Evolutionary conservation across 2,888 invertebrate genomes (phyloP).

Genomic region (Phyllotreta cruciferae): DNA sequence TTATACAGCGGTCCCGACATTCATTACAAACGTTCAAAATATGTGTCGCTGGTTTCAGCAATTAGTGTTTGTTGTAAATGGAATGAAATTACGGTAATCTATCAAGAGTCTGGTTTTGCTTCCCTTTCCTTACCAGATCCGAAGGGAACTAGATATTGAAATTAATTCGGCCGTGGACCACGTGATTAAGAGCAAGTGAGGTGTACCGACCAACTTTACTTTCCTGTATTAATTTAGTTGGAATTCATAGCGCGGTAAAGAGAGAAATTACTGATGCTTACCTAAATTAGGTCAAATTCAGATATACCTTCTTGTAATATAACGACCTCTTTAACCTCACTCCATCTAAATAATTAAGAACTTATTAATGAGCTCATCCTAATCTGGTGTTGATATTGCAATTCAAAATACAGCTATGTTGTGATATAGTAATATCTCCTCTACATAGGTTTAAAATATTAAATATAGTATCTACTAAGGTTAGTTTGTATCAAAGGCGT

Average conservation of each 20-base stretch:
- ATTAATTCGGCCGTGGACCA: constrained; percentile 32
- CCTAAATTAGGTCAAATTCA: not conserved
- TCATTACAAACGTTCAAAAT: constrained; percentile 34
- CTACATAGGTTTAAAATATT: no score
- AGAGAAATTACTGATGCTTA: not conserved
- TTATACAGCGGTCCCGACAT: constrained; percentile 24
- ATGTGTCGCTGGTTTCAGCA: constrained; percentile 35
- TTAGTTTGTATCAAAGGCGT: no score
- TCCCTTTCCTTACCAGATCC: constrained; percentile 31
- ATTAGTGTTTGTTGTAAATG: constrained; percentile 39
- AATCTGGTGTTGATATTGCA: no score
- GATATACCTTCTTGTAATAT: not conserved
- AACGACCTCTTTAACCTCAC: no score
- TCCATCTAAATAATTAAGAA: no score
- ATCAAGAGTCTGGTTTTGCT: constrained; percentile 32
- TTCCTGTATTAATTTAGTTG: constrained; percentile 24
- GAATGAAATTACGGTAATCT: constrained; percentile 35
- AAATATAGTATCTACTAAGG: no score
- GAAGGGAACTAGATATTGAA: constrained; percentile 31
- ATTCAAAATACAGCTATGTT: no score
- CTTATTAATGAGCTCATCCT: no score
- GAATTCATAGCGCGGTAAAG: not conserved
- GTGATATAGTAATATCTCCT: no score
- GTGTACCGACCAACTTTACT: constrained; percentile 16
- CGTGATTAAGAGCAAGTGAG: constrained; percentile 27